Conservation (phyloP, 1,140 invertebrate species). For the Heliconius eleuchia region DNA sequence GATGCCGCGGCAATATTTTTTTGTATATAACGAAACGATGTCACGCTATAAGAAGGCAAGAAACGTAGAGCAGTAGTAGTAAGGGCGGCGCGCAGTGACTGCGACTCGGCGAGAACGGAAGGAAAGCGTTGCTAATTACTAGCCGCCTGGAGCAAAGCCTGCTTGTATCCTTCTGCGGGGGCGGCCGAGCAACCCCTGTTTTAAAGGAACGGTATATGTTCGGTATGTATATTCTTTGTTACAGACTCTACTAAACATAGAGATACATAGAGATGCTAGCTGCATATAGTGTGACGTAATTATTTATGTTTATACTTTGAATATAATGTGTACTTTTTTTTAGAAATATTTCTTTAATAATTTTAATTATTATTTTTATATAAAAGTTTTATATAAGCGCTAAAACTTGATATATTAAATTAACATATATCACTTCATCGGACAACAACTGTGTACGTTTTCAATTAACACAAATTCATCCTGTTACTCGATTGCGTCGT, state of each 20-base stretch:
- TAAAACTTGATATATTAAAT: background rate
- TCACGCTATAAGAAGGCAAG: slow-evolving; percentile 37
- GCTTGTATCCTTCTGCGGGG: slow-evolving; percentile 41
- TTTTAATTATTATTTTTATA: background rate
- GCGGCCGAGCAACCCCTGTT: slow-evolving; percentile 36
- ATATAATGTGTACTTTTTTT: slow-evolving; percentile 1
- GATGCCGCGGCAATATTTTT: slow-evolving; percentile 27
- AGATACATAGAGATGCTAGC: background rate
- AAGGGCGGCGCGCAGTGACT: slow-evolving; percentile 41
- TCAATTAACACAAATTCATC: background rate
- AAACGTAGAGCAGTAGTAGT: slow-evolving; percentile 38
- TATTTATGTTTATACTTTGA: slow-evolving; percentile 20
- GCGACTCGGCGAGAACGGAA: slow-evolving; percentile 57
- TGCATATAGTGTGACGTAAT: background rate
- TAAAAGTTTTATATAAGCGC: background rate
- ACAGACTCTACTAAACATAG: slow-evolving; percentile 3
- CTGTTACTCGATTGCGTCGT: background rate
- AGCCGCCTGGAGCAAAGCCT: slow-evolving; percentile 52
- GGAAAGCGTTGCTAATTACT: slow-evolving; percentile 75
- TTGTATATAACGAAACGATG: slow-evolving; percentile 34
- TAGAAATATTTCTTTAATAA: background rate
- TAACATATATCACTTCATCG: background rate
- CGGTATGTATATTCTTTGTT: slow-evolving; percentile 38
- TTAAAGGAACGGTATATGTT: slow-evolving; percentile 32
- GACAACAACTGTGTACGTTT: background rate